Conservation (phyloP, 2,113 vertebrate species). For the Python bivittatus region DNA sequence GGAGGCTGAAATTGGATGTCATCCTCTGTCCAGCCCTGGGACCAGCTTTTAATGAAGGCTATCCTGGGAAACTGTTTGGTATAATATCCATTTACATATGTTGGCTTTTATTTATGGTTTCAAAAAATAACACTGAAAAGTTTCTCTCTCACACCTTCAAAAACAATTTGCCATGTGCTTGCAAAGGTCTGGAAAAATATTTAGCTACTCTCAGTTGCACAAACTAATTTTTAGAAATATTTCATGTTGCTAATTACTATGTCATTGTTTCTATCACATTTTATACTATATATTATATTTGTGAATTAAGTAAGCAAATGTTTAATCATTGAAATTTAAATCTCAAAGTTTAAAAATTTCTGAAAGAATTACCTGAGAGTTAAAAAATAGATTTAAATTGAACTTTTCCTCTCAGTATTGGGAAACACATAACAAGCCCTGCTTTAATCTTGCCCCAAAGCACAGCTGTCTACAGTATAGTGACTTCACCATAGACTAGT, state of each 20-base stretch:
- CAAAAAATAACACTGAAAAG: neutral
- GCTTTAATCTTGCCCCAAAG: neutral
- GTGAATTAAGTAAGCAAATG: neutral
- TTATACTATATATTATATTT: neutral
- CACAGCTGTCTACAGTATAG: neutral
- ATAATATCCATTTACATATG: neutral
- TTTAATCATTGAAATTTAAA: neutral
- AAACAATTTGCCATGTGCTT: neutral
- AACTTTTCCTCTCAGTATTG: neutral
- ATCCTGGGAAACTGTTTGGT: constrained; percentile 70
- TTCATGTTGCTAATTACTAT: neutral
- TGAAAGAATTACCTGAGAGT: neutral
- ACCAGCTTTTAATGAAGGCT: constrained; percentile 76
- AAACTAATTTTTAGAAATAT: neutral
- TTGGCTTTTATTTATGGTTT: neutral
- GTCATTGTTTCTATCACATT: neutral
- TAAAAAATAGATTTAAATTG: neutral
- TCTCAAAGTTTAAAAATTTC: neutral
- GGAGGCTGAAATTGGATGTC: constrained; percentile 78
- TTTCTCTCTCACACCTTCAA: neutral
- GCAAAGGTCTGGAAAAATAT: neutral
- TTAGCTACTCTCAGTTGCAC: neutral
- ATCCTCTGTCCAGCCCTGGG: constrained; percentile 83
- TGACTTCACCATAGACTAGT: neutral
- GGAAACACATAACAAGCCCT: neutral